Evolutionary conservation across 2,113 vertebrate species (phyloP).

Genomic region (Cygnus atratus): DNA sequence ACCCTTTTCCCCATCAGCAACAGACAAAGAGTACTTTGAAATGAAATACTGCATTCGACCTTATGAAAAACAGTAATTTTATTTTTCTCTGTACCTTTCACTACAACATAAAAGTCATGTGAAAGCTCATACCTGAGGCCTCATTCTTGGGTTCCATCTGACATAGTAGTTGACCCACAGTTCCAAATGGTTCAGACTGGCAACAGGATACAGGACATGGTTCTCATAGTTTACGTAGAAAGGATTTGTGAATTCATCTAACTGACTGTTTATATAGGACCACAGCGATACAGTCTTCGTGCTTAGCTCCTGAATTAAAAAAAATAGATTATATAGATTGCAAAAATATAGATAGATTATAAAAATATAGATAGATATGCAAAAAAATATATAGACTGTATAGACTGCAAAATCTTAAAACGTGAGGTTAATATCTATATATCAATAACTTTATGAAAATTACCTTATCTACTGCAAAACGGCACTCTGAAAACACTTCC

Average conservation of each 20-base stretch:
- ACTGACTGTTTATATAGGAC: conserved; percentile 95
- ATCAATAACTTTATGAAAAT: neutral
- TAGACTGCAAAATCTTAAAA: neutral
- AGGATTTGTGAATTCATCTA: conserved; percentile 94
- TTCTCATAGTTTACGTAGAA: conserved; percentile 94
- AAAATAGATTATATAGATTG: neutral
- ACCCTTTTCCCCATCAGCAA: neutral
- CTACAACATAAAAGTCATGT: fast-evolving
- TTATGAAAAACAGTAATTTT: fast-evolving
- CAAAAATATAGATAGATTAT: neutral
- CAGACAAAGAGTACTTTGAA: neutral
- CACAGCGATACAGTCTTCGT: conserved; percentile 88
- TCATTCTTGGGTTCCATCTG: conserved; percentile 94
- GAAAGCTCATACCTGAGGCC: conserved; percentile 86
- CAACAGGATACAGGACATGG: conserved; percentile 91
- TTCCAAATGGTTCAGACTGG: conserved; percentile 90
- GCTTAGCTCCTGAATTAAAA: conserved; percentile 80
- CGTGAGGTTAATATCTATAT: neutral
- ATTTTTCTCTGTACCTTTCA: neutral
- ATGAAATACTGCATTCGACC: neutral
- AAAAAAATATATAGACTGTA: neutral
- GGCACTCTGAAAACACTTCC: neutral
- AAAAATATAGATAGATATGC: no score
- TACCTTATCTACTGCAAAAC: neutral
- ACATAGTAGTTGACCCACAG: conserved; percentile 94